phyloP scores from a whole-genome alignment of 1,140 invertebrate species.

The Linepithema humile region DNA sequence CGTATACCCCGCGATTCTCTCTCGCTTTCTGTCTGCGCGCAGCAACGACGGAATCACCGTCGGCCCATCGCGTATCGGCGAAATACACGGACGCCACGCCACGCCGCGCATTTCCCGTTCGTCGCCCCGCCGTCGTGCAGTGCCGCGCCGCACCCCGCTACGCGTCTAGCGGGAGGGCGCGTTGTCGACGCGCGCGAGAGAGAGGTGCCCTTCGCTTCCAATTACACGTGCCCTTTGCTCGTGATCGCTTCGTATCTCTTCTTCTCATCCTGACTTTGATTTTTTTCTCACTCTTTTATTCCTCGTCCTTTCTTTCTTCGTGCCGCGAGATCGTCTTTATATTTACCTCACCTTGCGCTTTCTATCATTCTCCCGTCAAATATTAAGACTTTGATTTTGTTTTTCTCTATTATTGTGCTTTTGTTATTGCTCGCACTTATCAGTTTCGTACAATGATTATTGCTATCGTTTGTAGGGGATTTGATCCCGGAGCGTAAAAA shows the following conservation, averaged over 20 bases:
- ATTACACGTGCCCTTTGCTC: slow-evolving; percentile 46
- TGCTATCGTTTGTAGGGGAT: slow-evolving; percentile 3
- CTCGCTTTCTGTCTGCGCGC: slow-evolving; percentile 17
- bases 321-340: slow-evolving; percentile 19
- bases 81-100: slow-evolving; percentile 22
- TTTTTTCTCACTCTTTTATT: neutral
- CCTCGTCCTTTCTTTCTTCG: neutral
- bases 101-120: neutral
- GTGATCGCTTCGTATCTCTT: slow-evolving; percentile 36
- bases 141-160: slow-evolving; percentile 24
- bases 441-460: slow-evolving; percentile 43
- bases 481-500: slow-evolving; percentile 37
- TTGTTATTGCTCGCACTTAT: slow-evolving; percentile 26
- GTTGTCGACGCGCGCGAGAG: slow-evolving; percentile 11
- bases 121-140: slow-evolving; percentile 6
- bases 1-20: slow-evolving; percentile 53
- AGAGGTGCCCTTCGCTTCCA: slow-evolving; percentile 33
- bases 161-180: slow-evolving; percentile 36
- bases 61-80: slow-evolving; percentile 44
- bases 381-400: neutral
- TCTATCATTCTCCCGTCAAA: neutral
- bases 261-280: neutral
- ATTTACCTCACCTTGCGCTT: neutral
- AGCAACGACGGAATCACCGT: slow-evolving; percentile 49
- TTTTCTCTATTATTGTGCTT: neutral